phyloP scores from a whole-genome alignment of 2,113 vertebrate genomes.

The Podocnemis expansa region DNA sequence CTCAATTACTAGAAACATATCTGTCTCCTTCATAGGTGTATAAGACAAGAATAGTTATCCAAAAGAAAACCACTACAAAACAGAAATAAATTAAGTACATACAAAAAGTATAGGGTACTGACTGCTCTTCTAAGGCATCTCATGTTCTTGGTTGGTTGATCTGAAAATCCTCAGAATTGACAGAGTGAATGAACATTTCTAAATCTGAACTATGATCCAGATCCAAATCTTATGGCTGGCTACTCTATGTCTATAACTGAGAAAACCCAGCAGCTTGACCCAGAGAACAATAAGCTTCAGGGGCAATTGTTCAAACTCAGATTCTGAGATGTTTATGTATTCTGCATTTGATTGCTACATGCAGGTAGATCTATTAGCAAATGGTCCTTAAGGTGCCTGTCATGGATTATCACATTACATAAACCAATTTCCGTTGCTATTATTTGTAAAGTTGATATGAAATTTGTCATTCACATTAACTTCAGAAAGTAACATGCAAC shows the following conservation, averaged over 20 bases:
- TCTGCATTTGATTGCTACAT: neutral
- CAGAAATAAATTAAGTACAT: neutral
- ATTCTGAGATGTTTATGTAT: neutral
- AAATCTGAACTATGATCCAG: rapidly evolving
- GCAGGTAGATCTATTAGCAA: neutral
- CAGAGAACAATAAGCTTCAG: rapidly evolving
- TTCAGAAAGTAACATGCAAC: neutral
- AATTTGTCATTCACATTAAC: neutral
- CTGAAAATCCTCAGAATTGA: neutral
- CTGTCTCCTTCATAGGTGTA: neutral
- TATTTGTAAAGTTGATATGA: neutral
- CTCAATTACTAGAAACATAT: neutral
- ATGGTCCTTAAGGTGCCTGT: too few relatives aligned
- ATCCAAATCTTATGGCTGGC: neutral
- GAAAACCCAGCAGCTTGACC: neutral
- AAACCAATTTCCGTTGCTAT: neutral
- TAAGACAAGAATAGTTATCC: neutral
- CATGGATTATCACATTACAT: neutral
- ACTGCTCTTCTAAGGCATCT: neutral
- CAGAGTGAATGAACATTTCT: neutral
- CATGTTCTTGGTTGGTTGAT: neutral
- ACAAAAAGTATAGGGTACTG: neutral
- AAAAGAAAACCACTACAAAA: neutral
- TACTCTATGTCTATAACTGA: neutral
- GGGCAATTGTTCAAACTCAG: neutral